Conservation (phyloP, 2,888 invertebrate genomes). For the Meliscaeva auricollis region DNA sequence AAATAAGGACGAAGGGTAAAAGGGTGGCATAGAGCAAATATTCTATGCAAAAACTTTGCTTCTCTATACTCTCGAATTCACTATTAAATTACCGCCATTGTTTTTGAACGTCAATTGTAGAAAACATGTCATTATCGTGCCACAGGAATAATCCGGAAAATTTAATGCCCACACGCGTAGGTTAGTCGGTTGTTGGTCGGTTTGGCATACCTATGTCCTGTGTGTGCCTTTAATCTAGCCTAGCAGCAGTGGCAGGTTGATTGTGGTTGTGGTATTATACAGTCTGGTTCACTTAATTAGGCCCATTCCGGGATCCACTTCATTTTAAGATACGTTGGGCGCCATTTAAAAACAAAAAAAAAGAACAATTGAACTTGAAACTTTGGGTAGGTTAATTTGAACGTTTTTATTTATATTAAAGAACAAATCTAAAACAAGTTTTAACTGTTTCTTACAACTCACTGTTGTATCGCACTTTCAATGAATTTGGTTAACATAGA, state of each 20-base stretch:
- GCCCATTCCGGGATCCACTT: no score
- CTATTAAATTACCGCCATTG: conserved; percentile 76
- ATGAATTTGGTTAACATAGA: no score
- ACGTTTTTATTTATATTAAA: no score
- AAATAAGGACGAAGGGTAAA: background rate
- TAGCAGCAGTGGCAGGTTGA: conserved; percentile 37
- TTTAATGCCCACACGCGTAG: conserved; percentile 74
- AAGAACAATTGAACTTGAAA: no score
- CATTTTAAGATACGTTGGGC: no score
- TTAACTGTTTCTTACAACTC: no score
- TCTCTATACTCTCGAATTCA: conserved; percentile 31
- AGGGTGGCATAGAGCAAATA: conserved; percentile 31
- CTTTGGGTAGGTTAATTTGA: no score
- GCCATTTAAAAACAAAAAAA: no score
- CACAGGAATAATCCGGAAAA: conserved; percentile 75
- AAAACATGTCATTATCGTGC: conserved; percentile 76
- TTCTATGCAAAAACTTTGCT: background rate
- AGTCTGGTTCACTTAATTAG: background rate
- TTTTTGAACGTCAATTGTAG: conserved; percentile 75
- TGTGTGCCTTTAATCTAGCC: conserved; percentile 21
- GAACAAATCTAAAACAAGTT: no score
- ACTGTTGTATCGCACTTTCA: no score
- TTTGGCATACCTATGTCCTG: background rate
- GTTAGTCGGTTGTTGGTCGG: conserved; percentile 8
- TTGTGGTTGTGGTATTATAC: conserved; percentile 49